These are phyloP conservation scores for Stictocephala bisonia DNA, from an alignment of 2,888 invertebrate genomes.

Conservation along the genomic window DNA sequence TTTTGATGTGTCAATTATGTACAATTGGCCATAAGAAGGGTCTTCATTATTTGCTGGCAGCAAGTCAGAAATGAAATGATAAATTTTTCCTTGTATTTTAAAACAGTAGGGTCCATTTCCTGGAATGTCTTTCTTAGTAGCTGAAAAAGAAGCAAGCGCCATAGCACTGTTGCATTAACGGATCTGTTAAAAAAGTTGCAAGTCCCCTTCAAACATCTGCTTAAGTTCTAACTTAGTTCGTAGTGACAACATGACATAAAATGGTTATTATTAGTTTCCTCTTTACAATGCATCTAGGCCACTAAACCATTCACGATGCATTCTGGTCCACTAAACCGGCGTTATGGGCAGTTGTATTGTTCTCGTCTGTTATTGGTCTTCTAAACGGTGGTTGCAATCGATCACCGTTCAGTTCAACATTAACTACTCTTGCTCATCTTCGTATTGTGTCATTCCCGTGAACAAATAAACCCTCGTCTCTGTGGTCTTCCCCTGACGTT, in stretches of 20 bases:
- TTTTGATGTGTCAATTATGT: constrained; percentile 12
- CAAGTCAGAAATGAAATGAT: constrained; percentile 13
- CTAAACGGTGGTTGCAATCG: background rate
- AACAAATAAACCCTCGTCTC: no score
- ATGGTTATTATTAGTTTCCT: constrained; percentile 12
- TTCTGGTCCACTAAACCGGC: background rate
- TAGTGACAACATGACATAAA: constrained; percentile 37
- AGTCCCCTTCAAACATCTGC: background rate
- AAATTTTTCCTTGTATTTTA: constrained; percentile 36
- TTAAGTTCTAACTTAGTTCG: constrained; percentile 8
- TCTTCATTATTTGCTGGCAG: background rate
- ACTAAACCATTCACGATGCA: constrained; percentile 27
- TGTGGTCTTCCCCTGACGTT: no score
- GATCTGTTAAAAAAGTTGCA: constrained; percentile 1
- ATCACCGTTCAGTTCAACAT: no score
- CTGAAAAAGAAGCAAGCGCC: constrained; percentile 33
- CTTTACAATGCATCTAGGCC: constrained; percentile 22
- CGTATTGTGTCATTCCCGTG: no score
- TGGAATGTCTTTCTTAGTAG: constrained; percentile 32
- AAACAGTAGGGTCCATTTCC: constrained; percentile 36
- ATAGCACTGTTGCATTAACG: constrained; percentile 22
- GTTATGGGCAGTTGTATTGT: background rate
- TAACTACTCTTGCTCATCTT: no score
- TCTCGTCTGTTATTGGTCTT: background rate
- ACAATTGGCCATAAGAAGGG: constrained; percentile 25